Conservation (phyloP, 2,113 vertebrate genomes). For the Hepsetus odoe region DNA sequence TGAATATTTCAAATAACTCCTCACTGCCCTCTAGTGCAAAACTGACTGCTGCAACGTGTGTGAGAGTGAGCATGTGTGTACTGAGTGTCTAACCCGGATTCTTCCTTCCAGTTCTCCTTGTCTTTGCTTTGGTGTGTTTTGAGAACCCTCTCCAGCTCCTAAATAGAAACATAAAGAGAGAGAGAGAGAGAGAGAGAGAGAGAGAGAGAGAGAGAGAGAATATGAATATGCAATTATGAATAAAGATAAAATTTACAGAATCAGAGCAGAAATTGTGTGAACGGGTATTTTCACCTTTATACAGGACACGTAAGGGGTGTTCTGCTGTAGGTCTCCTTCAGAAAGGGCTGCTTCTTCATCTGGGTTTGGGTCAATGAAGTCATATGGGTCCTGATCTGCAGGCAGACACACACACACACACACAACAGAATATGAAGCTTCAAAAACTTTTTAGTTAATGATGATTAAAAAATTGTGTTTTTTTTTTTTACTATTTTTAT, state of each 20-base stretch:
- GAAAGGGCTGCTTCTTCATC: slow-evolving; percentile 84
- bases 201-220: neutral
- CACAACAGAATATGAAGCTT: too few relatives aligned
- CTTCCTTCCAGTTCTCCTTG: slow-evolving; percentile 83
- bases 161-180: slow-evolving; percentile 50
- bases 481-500: too few relatives aligned
- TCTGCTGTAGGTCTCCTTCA: slow-evolving; percentile 83
- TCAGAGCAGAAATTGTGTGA: neutral
- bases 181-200: neutral
- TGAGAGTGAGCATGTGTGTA: neutral
- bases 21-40: neutral
- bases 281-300: slow-evolving; percentile 83
- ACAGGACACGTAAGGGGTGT: slow-evolving; percentile 80
- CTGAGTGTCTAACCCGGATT: slow-evolving; percentile 81
- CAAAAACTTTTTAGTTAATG: too few relatives aligned
- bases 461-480: too few relatives aligned
- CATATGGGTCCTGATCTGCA: slow-evolving; percentile 91
- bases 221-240: too few relatives aligned
- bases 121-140: slow-evolving; percentile 84
- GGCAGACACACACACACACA: slow-evolving; percentile 52
- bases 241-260: too few relatives aligned
- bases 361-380: slow-evolving; percentile 88
- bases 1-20: neutral
- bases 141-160: slow-evolving; percentile 87
- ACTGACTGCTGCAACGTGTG: neutral